Evolutionary conservation across 2,113 vertebrate genomes (phyloP).

Genomic region (Mus spicilegus): DNA sequence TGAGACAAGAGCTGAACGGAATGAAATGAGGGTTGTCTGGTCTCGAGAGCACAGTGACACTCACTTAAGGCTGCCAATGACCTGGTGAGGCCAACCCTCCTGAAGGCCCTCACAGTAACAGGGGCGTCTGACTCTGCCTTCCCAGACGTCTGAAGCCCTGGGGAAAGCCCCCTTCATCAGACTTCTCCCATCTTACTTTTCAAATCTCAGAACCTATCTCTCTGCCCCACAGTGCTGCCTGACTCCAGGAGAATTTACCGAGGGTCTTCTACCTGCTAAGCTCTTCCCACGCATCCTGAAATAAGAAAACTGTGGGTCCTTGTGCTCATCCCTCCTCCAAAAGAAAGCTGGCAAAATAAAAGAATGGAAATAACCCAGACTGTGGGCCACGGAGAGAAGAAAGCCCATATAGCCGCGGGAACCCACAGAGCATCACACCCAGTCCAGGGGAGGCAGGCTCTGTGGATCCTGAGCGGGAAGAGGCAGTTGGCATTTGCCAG

Average conservation of each 20-base stretch:
- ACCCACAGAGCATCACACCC: too few relatives aligned
- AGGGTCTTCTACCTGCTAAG: neutral
- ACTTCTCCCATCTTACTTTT: neutral
- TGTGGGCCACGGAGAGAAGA: neutral
- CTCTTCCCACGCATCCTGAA: neutral
- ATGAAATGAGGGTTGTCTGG: neutral
- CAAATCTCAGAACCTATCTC: neutral
- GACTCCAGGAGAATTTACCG: neutral
- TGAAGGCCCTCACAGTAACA: neutral
- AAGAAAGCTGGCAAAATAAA: neutral
- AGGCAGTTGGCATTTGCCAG: neutral
- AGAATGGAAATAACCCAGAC: neutral
- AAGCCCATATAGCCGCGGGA: neutral
- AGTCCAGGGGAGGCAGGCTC: neutral
- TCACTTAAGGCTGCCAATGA: neutral
- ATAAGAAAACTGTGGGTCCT: neutral
- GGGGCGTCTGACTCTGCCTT: neutral
- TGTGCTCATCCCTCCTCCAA: neutral
- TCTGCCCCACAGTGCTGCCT: neutral
- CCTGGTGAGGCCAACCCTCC: neutral
- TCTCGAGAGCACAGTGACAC: neutral
- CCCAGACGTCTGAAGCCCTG: neutral
- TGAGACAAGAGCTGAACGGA: neutral
- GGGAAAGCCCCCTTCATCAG: neutral
- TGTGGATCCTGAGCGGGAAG: neutral